phyloP scores from a whole-genome alignment of 1,140 invertebrate genomes.

The Drosophila aff. region DNA sequence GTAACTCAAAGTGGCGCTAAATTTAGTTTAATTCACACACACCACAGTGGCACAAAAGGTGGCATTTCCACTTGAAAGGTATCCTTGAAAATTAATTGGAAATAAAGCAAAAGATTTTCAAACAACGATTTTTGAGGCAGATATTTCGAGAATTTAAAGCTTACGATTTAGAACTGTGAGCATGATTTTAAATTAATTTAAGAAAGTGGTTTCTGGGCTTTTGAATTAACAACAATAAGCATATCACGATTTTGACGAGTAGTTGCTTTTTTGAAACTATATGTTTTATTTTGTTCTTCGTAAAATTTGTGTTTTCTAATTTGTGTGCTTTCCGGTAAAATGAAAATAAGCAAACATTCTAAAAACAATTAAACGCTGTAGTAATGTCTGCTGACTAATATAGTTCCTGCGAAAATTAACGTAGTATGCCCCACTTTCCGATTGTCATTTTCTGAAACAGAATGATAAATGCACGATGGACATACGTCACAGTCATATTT shows the following conservation, averaged over 20 bases:
- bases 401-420: too few relatives aligned
- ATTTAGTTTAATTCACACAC: conserved; percentile 81
- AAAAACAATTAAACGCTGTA: too few relatives aligned
- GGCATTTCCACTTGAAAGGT: not conserved
- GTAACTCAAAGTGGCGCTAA: conserved; percentile 84
- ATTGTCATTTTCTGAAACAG: conserved; percentile 23
- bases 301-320: too few relatives aligned
- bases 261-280: too few relatives aligned
- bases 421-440: conserved; percentile 23
- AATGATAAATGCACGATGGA: conserved; percentile 10
- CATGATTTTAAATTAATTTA: not conserved
- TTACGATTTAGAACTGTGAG: accelerated
- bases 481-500: not conserved
- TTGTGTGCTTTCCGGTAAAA: too few relatives aligned
- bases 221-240: not conserved
- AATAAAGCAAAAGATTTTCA: not conserved
- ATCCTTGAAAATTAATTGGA: not conserved
- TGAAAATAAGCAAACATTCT: too few relatives aligned
- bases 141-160: too few relatives aligned
- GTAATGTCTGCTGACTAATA: too few relatives aligned
- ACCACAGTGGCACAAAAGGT: conserved; percentile 39
- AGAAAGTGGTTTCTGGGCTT: not conserved
- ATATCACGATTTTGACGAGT: too few relatives aligned
- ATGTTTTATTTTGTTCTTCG: too few relatives aligned
- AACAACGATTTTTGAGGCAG: not conserved